Percentiles rank a stretch among this genome's conserved stretches.
These are phyloP conservation scores for Zosterops japonicus DNA, from an alignment of 2,113 vertebrate species.

Conservation along the genomic window DNA sequence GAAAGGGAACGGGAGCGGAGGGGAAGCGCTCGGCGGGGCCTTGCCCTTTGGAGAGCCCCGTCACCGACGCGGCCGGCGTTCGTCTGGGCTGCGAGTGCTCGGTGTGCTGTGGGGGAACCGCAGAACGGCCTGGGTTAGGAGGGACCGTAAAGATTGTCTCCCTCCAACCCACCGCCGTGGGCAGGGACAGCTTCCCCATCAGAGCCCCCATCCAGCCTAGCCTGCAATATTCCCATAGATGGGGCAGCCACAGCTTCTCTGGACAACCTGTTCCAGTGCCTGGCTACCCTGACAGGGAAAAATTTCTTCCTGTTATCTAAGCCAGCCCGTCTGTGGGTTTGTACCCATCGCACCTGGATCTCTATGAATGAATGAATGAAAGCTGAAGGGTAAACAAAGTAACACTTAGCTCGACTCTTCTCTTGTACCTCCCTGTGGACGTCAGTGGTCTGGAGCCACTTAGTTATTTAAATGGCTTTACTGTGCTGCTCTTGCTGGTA, in stretches of 20 bases:
- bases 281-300: no score
- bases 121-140: background rate
- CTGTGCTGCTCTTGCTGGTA: background rate
- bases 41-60: fast-evolving
- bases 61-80: fast-evolving
- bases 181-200: background rate
- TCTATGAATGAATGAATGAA: background rate
- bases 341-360: no score
- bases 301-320: background rate
- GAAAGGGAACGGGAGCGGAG: fast-evolving
- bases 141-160: no score
- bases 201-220: background rate
- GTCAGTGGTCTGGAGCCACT: fast-evolving
- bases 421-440: background rate
- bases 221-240: background rate
- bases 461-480: fast-evolving
- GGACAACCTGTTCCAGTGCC: background rate
- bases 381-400: background rate
- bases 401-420: fast-evolving
- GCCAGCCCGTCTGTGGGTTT: no score
- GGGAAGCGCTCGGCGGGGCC: background rate
- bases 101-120: fast-evolving
- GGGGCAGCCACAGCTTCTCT: background rate
- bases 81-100: fast-evolving
- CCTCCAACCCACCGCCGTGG: fast-evolving